Base-by-base conservation (phyloP, 2,113 vertebrate genomes). In the Archocentrus centrarchus region DNA sequence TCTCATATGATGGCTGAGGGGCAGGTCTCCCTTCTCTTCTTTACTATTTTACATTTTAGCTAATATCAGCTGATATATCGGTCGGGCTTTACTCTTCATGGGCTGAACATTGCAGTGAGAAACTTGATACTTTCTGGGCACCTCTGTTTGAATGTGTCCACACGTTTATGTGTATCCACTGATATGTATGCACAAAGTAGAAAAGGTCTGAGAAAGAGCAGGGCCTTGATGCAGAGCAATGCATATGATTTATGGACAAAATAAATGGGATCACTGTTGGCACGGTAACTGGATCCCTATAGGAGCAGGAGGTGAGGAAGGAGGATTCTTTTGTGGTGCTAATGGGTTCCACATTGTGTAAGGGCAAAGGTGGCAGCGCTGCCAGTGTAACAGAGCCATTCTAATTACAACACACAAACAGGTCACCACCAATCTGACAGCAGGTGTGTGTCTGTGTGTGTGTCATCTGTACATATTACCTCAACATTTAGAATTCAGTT, bases 241-340 rank as follows among this genome's bases (percentile, higher is more conserved):
- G 59, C 80, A 7, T 13, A 7, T 91, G 87, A 93, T 89, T 91
- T 88, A 88, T 87, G 82, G 73, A 24, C 13, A 58, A 93, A 90
- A 91, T 82, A 90, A 90, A 91, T 88, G 83, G 89, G 80, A 88
- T 89, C 86, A 85, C 60, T 86, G 79, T 76, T 64, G 79, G 85
- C 86, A 80, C 78, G 7, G 89, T 89, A 91, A 89, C 73, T 11
- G 60, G 90, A 94, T 81, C 86, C 59, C 78, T 58, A 62, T 20
- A 53, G 66, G 14, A 59, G 47, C 50, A 37, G 35, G 44, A 58
- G 66, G 60, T 11, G 30, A 22, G 68, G 64, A 8, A 24, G 30
- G 32, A 32, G 76, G 68, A 59, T 70, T 86, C 39, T 68, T 77
- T 79, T 27, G 79, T 41, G 35, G 81, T 73, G 73, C 84, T 89